Evolutionary conservation across 53 echinoderm and acorn worm genomes (phyloP).

Genomic region (Holothuria leucospilota): DNA sequence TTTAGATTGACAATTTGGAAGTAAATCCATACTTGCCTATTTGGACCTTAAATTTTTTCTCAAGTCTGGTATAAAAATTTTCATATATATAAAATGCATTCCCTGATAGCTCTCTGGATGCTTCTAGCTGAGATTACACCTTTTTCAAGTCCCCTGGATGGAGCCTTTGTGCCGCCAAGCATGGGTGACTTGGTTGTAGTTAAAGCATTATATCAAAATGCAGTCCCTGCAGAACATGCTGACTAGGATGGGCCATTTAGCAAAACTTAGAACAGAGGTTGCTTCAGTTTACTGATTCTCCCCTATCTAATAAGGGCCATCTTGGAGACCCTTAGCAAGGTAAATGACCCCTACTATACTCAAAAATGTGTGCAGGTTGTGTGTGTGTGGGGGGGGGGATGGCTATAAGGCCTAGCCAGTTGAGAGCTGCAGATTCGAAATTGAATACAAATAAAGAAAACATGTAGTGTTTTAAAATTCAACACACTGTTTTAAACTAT

Average conservation of each 20-base stretch:
- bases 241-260: conserved; percentile 75
- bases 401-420: too few relatives aligned
- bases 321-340: conserved; percentile 73
- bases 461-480: too few relatives aligned
- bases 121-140: conserved; percentile 76
- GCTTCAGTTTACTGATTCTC: conserved; percentile 65
- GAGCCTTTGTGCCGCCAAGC: conserved; percentile 54
- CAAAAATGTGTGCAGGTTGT: not conserved
- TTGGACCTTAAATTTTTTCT: not conserved
- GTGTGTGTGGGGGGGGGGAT: not conserved
- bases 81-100: not conserved
- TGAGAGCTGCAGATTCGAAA: too few relatives aligned
- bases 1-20: too few relatives aligned
- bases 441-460: too few relatives aligned
- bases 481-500: too few relatives aligned
- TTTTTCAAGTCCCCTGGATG: conserved; percentile 67
- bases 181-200: conserved; percentile 54
- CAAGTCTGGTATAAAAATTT: not conserved
- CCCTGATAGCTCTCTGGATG: conserved; percentile 80
- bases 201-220: conserved; percentile 21
- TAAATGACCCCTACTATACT: not conserved
- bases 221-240: conserved; percentile 66
- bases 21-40: too few relatives aligned
- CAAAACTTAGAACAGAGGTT: conserved; percentile 66
- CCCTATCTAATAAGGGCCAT: conserved; percentile 58